Evolutionary conservation across 1,140 invertebrate species (phyloP), one percentile per base, ranked within the genome.

Genomic region (Drosophila leontia): DNA sequence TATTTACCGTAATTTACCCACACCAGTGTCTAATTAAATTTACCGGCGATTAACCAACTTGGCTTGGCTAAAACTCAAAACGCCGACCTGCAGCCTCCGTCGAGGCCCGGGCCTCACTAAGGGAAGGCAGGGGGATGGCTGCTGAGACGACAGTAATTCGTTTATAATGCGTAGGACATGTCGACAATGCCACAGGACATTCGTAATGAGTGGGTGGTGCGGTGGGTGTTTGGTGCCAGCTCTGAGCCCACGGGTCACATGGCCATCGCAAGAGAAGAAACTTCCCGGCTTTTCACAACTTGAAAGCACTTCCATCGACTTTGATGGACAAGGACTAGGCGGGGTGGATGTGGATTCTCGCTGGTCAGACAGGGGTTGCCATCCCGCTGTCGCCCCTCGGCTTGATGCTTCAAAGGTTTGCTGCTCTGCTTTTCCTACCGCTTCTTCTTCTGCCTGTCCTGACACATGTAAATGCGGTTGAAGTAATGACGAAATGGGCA

Each of bases 101-200:
- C 56, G 32, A 45, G 44, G 48, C 11, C 47, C 55, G 23, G 35
- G 44, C 23, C 60, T 26, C 59, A 58, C 55, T 63, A 39, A 44
- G 48, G 50, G 35, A 55, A 34, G 17, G 29, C 45, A 51, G 51
- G 44, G 70, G 37, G 26, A 5, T 3, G 51, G 37, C 51, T n/a
- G 48, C 71, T 63, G 71, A 85, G 82, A 91, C 71, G 82, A 78
- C 82, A 82, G 84, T 91, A 91, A 91, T 91, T 91, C 90, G 90
- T 91, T 91, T 91, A 91, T 91, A 91, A 91, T 91, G 90, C 90
- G 84, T 79, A 91, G 90, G 88, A 91, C 84, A 91, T 91, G 90
- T 90, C 82, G 84, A 91, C 88, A 91, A 88, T 88, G 84, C 88
- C 83, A 91, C 81, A 91, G 88, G 88, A 91, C 88, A 91, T 90